Evolutionary conservation across 92 coral and sea anemone genomes (phyloP).

Genomic region (Metridium senile): DNA sequence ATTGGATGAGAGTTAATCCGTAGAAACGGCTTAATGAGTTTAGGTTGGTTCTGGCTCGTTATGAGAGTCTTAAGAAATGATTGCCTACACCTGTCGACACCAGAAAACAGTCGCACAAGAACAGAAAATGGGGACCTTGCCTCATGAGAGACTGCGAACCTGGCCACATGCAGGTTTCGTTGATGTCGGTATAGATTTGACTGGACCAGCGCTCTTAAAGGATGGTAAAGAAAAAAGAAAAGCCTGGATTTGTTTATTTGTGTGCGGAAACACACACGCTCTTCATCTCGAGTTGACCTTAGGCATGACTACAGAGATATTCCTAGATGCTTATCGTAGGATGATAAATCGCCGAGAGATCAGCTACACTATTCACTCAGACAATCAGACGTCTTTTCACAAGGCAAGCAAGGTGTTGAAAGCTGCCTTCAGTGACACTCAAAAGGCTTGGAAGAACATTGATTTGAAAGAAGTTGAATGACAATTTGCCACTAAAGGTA

Average conservation of each 20-base stretch:
- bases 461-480: conserved; percentile 27
- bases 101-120: conserved; percentile 9
- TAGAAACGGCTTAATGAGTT: too few relatives aligned
- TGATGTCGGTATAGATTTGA: conserved; percentile 37
- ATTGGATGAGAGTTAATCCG: too few relatives aligned
- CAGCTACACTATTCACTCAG: conserved; percentile 46
- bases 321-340: conserved; percentile 44
- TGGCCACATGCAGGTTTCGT: too few relatives aligned
- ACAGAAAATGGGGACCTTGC: conserved; percentile 48
- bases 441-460: conserved; percentile 18
- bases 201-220: conserved; percentile 25
- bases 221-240: conserved; percentile 7
- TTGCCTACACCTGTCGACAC: conserved; percentile 38
- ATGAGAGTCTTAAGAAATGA: conserved; percentile 15
- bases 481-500: conserved; percentile 21
- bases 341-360: conserved; percentile 38
- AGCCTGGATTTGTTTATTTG: conserved; percentile 36
- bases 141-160: conserved; percentile 56
- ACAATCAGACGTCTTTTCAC: conserved; percentile 49
- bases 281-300: conserved; percentile 49
- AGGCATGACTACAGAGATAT: conserved; percentile 35
- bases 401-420: conserved; percentile 11
- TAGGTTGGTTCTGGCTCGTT: too few relatives aligned
- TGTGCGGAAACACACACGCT: conserved; percentile 35
- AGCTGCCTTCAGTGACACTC: neutral